phyloP scores from a whole-genome alignment of 1,140 invertebrate species.

The Cardiocondyla obscurior region DNA sequence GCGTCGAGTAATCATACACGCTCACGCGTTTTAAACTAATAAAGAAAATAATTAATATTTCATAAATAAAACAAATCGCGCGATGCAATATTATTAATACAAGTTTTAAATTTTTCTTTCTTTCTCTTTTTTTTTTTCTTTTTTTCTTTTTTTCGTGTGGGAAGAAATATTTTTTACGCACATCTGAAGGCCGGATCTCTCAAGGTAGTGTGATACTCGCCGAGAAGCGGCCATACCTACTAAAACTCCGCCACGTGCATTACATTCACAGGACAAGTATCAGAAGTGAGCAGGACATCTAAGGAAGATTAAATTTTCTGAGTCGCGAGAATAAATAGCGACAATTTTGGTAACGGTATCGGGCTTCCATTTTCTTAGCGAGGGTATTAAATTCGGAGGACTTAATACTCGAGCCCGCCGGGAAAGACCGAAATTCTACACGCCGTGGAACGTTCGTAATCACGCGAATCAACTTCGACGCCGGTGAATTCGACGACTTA shows the following conservation, averaged over 20 bases:
- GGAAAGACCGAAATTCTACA: slow-evolving; percentile 34
- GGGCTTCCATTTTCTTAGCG: slow-evolving; percentile 30
- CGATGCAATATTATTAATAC: neutral
- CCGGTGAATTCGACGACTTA: slow-evolving; percentile 49
- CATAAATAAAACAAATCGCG: neutral
- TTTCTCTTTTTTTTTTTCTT: no score
- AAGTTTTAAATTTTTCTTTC: no score
- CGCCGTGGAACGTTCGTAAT: slow-evolving; percentile 40
- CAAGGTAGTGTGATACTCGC: no score
- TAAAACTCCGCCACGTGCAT: no score
- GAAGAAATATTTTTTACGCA: no score
- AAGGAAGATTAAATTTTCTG: no score
- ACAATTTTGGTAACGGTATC: slow-evolving; percentile 15
- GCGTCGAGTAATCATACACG: neutral
- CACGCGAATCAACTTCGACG: slow-evolving; percentile 51
- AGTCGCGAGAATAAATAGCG: slow-evolving; percentile 22
- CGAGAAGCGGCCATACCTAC: no score
- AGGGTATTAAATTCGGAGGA: slow-evolving; percentile 38
- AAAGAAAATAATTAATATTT: neutral
- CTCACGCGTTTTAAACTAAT: neutral
- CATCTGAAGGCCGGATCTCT: no score
- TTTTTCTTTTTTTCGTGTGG: no score
- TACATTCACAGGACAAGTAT: no score
- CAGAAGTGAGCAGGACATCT: no score
- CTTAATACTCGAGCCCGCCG: slow-evolving; percentile 28